Percentiles rank a stretch among this genome's conserved stretches.
Evolutionary conservation across 2,888 invertebrate species (phyloP).

Genomic region (Pristionchus japonicus): DNA sequence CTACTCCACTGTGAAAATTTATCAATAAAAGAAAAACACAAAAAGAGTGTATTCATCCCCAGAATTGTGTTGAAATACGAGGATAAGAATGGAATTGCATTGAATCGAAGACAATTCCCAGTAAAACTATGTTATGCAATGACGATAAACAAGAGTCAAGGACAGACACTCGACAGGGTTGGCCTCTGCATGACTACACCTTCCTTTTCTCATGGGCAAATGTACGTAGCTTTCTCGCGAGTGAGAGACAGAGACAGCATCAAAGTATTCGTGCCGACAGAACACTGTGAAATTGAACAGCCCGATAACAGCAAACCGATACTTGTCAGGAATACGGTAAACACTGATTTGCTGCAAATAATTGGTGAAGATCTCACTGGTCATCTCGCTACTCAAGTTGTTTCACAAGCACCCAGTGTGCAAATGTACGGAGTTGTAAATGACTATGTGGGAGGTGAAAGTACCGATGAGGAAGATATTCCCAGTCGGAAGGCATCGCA

Average conservation of each 20-base stretch:
- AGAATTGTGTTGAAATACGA: neutral
- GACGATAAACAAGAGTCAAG: constrained; percentile 27
- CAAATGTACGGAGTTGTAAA: neutral
- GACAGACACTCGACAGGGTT: neutral
- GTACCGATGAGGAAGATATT: neutral
- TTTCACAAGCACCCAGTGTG: neutral
- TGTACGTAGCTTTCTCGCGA: constrained; percentile 59
- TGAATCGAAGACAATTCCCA: neutral
- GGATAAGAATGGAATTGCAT: neutral
- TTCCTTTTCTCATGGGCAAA: constrained; percentile 55
- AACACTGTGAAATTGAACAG: neutral
- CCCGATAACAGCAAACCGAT: neutral
- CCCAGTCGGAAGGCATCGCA: neutral
- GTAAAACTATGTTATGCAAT: neutral
- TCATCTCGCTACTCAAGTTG: neutral
- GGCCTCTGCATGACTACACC: neutral
- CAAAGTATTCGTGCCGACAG: constrained; percentile 2
- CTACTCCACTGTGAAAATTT: neutral
- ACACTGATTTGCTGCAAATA: neutral
- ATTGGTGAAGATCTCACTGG: neutral
- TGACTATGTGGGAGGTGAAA: neutral
- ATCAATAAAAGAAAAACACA: neutral
- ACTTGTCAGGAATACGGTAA: neutral
- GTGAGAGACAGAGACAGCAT: constrained; percentile 38
- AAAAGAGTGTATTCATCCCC: neutral